Percentiles rank a stretch among this genome's conserved stretches.
These are phyloP conservation scores for Allolobophora icterica DNA, from an alignment of 2,888 invertebrate genomes.

Conservation along the genomic window DNA sequence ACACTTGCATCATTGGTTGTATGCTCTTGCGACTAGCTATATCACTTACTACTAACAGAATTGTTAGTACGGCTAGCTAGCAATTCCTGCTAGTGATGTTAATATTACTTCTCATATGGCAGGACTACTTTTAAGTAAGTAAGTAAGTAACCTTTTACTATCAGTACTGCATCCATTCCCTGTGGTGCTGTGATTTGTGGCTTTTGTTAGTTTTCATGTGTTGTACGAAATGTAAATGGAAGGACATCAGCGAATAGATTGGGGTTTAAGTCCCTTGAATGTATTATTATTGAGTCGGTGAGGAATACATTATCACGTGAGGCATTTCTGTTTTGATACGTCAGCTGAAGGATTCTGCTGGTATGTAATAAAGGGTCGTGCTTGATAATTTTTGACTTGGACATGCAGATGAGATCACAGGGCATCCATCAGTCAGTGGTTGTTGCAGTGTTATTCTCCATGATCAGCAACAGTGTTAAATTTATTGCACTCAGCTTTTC, in stretches of 20 bases:
- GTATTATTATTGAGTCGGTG: not conserved
- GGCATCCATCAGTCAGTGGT: not conserved
- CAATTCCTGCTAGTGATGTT: not conserved
- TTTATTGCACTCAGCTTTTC: not conserved
- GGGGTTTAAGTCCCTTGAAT: not conserved
- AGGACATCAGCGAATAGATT: not conserved
- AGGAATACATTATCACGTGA: not conserved
- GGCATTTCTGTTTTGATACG: not conserved
- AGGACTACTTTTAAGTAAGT: too few species aligned
- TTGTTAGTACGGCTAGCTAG: not conserved
- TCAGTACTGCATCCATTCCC: not conserved
- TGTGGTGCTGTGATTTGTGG: not conserved
- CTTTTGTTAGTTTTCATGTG: not conserved
- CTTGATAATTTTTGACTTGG: not conserved
- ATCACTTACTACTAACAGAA: not conserved
- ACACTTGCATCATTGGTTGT: not conserved
- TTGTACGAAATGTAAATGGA: not conserved
- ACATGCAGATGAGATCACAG: not conserved
- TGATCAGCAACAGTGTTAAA: not conserved
- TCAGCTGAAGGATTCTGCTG: not conserved
- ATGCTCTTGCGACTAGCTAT: not conserved
- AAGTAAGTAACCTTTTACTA: too few species aligned
- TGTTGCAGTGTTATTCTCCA: not conserved
- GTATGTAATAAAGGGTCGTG: not conserved
- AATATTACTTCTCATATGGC: not conserved